phyloP scores from a whole-genome alignment of 2,113 vertebrate genomes.

The Coptodon rendalli region DNA sequence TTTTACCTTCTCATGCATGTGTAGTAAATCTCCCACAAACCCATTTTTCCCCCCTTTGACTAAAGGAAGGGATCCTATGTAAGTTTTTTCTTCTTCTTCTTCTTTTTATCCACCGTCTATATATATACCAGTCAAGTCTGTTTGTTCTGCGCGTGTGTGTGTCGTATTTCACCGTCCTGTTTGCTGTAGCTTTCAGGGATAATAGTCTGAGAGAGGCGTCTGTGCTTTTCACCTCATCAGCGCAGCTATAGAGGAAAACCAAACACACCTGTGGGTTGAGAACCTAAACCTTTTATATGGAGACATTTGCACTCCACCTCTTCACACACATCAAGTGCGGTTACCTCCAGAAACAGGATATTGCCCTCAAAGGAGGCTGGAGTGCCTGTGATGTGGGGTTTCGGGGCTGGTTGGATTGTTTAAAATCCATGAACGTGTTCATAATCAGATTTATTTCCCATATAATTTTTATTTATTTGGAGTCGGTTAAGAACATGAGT shows the following conservation, averaged over 20 bases:
- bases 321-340: neutral
- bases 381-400: neutral
- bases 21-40: neutral
- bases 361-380: neutral
- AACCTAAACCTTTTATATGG: neutral
- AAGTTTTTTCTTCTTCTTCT: neutral
- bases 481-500: neutral
- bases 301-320: constrained; percentile 3
- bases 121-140: constrained; percentile 6
- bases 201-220: constrained; percentile 15
- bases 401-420: neutral
- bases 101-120: constrained; percentile 22
- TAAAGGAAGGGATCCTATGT: neutral
- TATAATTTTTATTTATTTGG: neutral
- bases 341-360: neutral
- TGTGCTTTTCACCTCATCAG: constrained; percentile 48
- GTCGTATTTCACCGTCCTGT: constrained; percentile 31
- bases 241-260: constrained; percentile 36
- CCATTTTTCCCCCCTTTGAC: neutral
- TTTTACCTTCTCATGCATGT: neutral
- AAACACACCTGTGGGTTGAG: constrained; percentile 64
- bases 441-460: neutral
- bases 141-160: constrained; percentile 45
- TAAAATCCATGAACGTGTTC: neutral
- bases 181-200: constrained; percentile 33